These are phyloP conservation scores for Glyphotaelius pellucidus DNA, from an alignment of 2,888 invertebrate genomes.

Conservation along the genomic window DNA sequence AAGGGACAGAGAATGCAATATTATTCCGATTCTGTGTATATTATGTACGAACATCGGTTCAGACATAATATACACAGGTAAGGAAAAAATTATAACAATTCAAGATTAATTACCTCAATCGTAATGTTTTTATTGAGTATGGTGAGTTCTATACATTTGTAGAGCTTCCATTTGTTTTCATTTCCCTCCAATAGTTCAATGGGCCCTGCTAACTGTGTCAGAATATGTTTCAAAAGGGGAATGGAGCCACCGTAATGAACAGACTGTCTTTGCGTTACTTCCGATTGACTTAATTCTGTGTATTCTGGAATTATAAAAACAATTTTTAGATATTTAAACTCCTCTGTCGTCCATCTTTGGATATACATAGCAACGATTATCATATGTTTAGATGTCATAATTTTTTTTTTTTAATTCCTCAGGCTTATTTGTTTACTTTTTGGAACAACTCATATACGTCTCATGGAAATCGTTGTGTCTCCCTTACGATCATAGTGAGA, in stretches of 20 bases:
- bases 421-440: too few relatives aligned
- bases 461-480: too few relatives aligned
- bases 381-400: too few relatives aligned
- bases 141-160: conserved; percentile 88
- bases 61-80: not conserved
- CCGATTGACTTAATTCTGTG: conserved; percentile 96
- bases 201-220: conserved; percentile 87
- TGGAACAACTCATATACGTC: too few relatives aligned
- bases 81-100: not conserved
- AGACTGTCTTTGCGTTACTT: conserved; percentile 94
- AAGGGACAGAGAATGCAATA: not conserved
- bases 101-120: conserved; percentile 81
- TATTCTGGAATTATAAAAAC: conserved; percentile 82
- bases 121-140: conserved; percentile 90
- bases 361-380: too few relatives aligned
- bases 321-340: not conserved
- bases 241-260: conserved; percentile 90
- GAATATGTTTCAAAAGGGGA: conserved; percentile 84
- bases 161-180: conserved; percentile 87
- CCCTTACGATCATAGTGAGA: too few relatives aligned
- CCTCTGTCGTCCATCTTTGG: not conserved
- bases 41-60: too few relatives aligned
- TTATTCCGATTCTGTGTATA: too few relatives aligned
- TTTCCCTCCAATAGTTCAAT: conserved; percentile 81
- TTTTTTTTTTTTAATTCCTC: too few relatives aligned